Conservation (phyloP, 2,888 invertebrate genomes). For the Pristionchus japonicus region DNA sequence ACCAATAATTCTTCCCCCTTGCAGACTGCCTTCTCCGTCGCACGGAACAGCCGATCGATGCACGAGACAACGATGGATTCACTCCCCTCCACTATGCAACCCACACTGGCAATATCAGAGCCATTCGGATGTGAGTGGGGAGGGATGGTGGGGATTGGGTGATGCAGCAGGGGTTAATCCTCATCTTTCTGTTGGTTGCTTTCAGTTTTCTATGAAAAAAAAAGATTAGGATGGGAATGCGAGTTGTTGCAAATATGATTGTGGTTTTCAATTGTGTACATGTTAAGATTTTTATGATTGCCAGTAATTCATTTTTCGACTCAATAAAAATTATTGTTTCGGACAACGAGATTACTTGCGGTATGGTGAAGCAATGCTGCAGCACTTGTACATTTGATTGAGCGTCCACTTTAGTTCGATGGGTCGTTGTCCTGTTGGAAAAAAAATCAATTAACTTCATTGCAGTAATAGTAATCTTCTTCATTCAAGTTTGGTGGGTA, state of each 20-base stretch:
- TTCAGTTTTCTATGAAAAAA: no score
- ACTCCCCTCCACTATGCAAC: conserved; percentile 48
- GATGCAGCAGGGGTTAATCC: no score
- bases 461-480: background rate
- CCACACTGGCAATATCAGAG: conserved; percentile 28
- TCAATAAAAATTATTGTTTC: no score
- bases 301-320: no score
- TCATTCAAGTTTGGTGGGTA: conserved; percentile 32
- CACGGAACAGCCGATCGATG: conserved; percentile 43
- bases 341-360: no score
- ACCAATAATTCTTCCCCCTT: background rate
- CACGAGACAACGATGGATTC: conserved; percentile 47
- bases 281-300: no score
- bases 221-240: no score
- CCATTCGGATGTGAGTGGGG: conserved; percentile 25
- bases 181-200: no score
- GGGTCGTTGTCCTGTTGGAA: background rate
- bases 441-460: background rate
- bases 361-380: background rate
- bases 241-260: no score
- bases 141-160: background rate
- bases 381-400: background rate
- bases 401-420: background rate
- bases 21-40: conserved; percentile 22
- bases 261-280: no score